These are phyloP conservation scores for Brachionichthys hirsutus DNA, from an alignment of 2,113 vertebrate genomes.

Conservation along the genomic window DNA sequence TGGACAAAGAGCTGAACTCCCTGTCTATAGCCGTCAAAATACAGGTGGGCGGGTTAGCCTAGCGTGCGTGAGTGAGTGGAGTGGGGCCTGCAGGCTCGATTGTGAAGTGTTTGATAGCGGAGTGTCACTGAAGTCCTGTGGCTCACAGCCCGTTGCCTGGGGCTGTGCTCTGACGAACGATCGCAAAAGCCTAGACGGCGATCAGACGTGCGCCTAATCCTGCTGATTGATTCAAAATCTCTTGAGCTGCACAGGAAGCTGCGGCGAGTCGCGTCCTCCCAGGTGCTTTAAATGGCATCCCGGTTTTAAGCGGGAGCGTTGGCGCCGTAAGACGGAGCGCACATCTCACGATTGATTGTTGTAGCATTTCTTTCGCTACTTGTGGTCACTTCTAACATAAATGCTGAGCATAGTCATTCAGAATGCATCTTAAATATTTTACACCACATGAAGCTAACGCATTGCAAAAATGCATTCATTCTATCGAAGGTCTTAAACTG, in stretches of 20 bases:
- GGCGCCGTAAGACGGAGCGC: constrained; percentile 34
- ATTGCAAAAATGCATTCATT: too few species aligned
- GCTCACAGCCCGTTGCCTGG: constrained; percentile 18
- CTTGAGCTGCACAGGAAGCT: constrained; percentile 35
- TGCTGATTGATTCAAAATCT: constrained; percentile 47
- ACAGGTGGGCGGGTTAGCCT: constrained; percentile 69
- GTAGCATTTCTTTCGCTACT: too few species aligned
- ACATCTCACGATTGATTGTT: constrained; percentile 15
- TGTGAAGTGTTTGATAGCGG: constrained; percentile 13
- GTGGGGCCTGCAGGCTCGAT: constrained; percentile 1
- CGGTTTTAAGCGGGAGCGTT: constrained; percentile 33
- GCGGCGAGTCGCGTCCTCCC: constrained; percentile 40
- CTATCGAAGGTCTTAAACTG: too few species aligned
- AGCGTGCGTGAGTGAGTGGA: not conserved
- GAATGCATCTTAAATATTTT: too few species aligned
- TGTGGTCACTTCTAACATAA: too few species aligned
- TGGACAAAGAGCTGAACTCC: constrained; percentile 89
- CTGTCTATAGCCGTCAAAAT: constrained; percentile 80
- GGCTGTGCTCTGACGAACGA: constrained; percentile 8
- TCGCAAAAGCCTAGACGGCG: constrained; percentile 17
- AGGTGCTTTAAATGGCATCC: constrained; percentile 36
- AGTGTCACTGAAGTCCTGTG: constrained; percentile 14
- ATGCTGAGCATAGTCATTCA: too few species aligned
- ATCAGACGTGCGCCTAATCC: constrained; percentile 49
- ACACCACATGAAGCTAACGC: too few species aligned